Evolutionary conservation across 2,797 vertebrate genomes (phyloP).

Genomic region (Notolabrus celidotus): DNA sequence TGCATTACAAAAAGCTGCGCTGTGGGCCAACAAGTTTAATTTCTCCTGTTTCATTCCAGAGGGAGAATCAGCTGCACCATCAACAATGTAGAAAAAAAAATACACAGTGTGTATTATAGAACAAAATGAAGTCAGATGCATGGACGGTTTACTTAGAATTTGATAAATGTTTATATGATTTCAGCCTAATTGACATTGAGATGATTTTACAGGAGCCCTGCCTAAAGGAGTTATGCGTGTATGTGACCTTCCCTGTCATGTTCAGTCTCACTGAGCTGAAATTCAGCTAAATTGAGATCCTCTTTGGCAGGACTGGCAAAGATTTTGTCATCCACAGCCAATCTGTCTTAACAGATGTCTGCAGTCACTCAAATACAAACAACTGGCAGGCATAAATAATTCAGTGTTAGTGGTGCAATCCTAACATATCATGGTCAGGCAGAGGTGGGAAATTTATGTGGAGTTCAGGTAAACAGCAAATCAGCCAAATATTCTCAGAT

Average conservation of each 20-base stretch:
- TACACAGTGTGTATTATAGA: background rate
- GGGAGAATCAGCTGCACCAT: background rate
- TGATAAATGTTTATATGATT: conserved; percentile 3
- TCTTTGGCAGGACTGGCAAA: conserved; percentile 42
- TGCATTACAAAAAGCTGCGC: conserved; percentile 22
- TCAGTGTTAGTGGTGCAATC: conserved; percentile 13
- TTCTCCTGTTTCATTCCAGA: conserved; percentile 19
- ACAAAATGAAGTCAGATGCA: background rate
- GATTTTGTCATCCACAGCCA: conserved; percentile 26
- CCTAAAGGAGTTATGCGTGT: conserved; percentile 10
- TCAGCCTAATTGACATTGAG: background rate
- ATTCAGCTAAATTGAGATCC: conserved; percentile 42
- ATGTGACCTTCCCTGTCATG: conserved; percentile 54
- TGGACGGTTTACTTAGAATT: background rate
- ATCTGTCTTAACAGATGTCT: conserved; percentile 40
- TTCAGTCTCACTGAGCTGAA: conserved; percentile 39
- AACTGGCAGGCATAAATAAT: conserved; percentile 4
- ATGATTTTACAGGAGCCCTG: conserved; percentile 5
- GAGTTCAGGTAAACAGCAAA: background rate
- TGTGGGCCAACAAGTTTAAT: conserved; percentile 25
- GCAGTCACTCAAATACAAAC: conserved; percentile 32
- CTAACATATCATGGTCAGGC: background rate
- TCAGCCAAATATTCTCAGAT: background rate
- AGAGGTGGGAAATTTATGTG: background rate
- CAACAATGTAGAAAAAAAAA: background rate